Evolutionary conservation across 2,797 vertebrate species (phyloP).

Genomic region (Anguilla pacifica): DNA sequence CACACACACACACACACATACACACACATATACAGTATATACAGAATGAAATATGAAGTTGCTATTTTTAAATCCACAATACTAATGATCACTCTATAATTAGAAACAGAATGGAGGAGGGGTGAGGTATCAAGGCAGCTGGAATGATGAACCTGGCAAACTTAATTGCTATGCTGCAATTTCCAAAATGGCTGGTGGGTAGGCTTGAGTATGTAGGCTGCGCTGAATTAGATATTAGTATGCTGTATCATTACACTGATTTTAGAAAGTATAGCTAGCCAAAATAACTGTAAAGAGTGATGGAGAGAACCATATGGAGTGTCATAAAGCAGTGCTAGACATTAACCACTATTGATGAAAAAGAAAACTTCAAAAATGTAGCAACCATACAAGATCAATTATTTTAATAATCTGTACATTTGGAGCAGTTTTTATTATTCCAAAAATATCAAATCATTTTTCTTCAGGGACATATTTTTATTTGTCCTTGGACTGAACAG

Average conservation of each 20-base stretch:
- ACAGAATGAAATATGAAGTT: background rate
- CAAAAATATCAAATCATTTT: background rate
- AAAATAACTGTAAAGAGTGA: background rate
- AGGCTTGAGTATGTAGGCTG: constrained; percentile 4
- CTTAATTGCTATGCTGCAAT: background rate
- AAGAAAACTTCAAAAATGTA: background rate
- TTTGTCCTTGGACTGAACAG: background rate
- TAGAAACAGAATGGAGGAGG: background rate
- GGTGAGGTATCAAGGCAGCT: background rate
- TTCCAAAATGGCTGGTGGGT: background rate
- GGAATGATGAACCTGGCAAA: background rate
- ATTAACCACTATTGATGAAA: background rate
- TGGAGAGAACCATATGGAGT: background rate
- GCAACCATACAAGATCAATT: background rate
- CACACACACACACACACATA: background rate
- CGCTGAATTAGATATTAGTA: background rate
- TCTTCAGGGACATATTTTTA: background rate
- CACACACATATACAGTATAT: background rate
- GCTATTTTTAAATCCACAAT: background rate
- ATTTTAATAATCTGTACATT: background rate
- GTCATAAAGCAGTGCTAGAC: background rate
- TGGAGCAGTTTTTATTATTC: background rate
- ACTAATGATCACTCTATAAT: background rate
- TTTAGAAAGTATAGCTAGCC: background rate
- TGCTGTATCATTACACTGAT: background rate